Base-by-base conservation (phyloP, 2,797 vertebrate species). In the Selene dorsalis region DNA sequence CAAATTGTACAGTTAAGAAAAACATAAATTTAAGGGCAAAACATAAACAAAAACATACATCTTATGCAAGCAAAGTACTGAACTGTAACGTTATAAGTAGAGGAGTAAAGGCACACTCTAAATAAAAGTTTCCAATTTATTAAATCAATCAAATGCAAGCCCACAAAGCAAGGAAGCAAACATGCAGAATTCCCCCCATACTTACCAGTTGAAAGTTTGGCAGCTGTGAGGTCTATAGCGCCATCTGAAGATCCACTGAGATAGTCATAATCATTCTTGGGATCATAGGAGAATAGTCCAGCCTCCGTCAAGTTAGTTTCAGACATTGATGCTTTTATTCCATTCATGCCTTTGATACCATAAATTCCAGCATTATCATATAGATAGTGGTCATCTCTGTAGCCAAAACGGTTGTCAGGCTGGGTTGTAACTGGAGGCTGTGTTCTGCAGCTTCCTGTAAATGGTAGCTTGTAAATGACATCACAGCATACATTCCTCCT, bases 191-290 rank as follows among this genome's bases (percentile, higher is more conserved):
- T 7, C 83, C 58, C 50, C 52, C 84, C 88, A 95, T 94, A 98
- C 97, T 97, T 92, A 99, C 98, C 98, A 95, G 96, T 81, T 84
- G 97, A 95, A 88, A 96, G 88, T 95, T 96, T 97, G 86, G 96
- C 93, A 91, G 98, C 96, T 86, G 97, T 99, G 87, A 99, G 96
- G 94, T 99, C 98, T 89, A 99, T 96, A 62, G 98, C 97, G 62
- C 94, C 92, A 84, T 98, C 96, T 75, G 94, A 90, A 84, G 95
- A 93, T 90, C 94, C 95, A 93, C 89, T 93, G 79, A 93, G 93
- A 94, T 97, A 96, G 92, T 95, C 95, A 94, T 96, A 96, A 77
- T 95, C 95, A 85, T 96, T 96, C 93, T 96, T 98, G 85, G 95
- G 94, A 93, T 96, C 96, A 90, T 96, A 97, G 63, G 95, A 88